A percentile compares a stretch with the other conserved stretches of the same genome.
Evolutionary conservation across 2,797 vertebrate species (phyloP).

Genomic region (Pangasius djambal): DNA sequence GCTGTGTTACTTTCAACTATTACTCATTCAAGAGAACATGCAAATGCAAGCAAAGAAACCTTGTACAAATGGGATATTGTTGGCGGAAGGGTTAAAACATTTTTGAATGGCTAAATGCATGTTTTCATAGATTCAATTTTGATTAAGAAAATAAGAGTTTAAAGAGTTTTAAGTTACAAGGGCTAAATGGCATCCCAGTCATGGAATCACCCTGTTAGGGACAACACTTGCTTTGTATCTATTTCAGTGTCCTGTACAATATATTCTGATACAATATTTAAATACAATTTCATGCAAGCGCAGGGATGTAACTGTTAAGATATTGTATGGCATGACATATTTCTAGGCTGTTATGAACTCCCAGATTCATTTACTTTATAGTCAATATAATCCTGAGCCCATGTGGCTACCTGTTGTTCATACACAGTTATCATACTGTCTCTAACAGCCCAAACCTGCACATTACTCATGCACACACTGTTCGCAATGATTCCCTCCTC

Average conservation of each 20-base stretch:
- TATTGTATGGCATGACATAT: neutral
- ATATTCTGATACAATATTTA: neutral
- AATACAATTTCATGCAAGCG: neutral
- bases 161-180: neutral
- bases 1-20: too few species aligned
- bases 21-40: neutral
- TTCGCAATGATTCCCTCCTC: conserved; percentile 35
- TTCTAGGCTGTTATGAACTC: neutral
- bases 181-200: too few species aligned
- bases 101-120: neutral
- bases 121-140: neutral
- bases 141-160: neutral
- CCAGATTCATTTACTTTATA: neutral
- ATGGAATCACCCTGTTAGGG: neutral
- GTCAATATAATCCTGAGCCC: neutral
- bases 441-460: conserved; percentile 9
- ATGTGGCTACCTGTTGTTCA: conserved; percentile 25
- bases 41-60: neutral
- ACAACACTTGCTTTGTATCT: neutral
- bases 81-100: neutral
- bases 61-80: neutral
- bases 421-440: conserved; percentile 8
- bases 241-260: neutral
- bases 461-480: conserved; percentile 53
- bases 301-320: neutral